Conservation (phyloP, 2,888 invertebrate genomes). For the Melieria crassipennis region DNA sequence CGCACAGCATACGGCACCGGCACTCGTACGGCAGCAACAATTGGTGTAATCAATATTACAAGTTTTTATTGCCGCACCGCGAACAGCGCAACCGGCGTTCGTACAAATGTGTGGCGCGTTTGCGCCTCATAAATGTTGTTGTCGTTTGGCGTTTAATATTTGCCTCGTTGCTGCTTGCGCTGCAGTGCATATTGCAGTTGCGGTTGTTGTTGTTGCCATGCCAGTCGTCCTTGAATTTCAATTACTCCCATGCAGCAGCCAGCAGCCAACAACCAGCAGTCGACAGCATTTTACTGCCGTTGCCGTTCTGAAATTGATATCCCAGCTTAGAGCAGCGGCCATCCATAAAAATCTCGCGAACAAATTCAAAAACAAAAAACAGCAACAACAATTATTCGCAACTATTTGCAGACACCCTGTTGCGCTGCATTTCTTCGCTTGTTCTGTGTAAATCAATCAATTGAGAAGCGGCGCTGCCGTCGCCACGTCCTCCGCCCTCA, state of each 20-base stretch:
- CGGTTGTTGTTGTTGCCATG: neutral
- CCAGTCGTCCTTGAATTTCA: conserved; percentile 28
- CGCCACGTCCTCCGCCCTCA: too few relatives aligned
- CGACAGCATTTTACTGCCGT: neutral
- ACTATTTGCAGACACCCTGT: conserved; percentile 23
- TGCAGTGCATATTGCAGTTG: conserved; percentile 4
- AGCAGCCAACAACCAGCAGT: too few relatives aligned
- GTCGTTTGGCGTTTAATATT: neutral
- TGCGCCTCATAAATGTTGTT: neutral
- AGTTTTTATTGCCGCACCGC: conserved; percentile 17
- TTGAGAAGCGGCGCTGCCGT: neutral
- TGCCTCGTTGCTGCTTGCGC: neutral
- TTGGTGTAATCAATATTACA: conserved; percentile 32
- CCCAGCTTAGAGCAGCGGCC: neutral
- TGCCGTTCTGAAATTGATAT: conserved; percentile 17
- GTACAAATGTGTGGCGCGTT: neutral
- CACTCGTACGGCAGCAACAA: conserved; percentile 25
- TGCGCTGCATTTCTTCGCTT: conserved; percentile 22
- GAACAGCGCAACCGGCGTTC: neutral
- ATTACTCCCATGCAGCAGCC: conserved; percentile 13
- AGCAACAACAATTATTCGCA: conserved; percentile 19
- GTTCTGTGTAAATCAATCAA: conserved; percentile 27
- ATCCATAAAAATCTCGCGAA: conserved; percentile 7
- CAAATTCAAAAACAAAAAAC: too few relatives aligned
- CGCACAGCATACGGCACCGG: neutral